Base-by-base conservation (phyloP, 2,888 invertebrate species). In the Parnassius apollo region DNA sequence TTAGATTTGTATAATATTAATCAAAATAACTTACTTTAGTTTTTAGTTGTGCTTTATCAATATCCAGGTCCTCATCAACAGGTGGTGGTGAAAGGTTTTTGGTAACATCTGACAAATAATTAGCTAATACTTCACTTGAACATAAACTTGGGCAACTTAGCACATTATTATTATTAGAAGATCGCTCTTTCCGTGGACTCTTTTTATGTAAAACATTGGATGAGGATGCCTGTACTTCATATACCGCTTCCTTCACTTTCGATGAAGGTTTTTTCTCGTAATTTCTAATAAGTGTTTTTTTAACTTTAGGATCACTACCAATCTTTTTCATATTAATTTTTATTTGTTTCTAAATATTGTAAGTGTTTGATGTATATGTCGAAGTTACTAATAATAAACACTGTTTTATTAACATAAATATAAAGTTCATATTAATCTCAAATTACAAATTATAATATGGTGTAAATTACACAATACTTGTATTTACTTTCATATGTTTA, bases 231-330 rank as follows among this genome's bases (percentile, higher is more conserved):
- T 50, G 35, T 11, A 12, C 10, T 50, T 50, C 35, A n/a, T 48
- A 18, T 10, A 10, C 50, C 12, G 76, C 66, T 10, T 72, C 70
- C 53, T 76, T 77, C 11, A 66, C 76, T 11, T 70, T 64, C 42
- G 73, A 66, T 58, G 69, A 79, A 1, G 80, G 59, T 75, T 78
- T 85, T 18, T 78, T 72, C 68, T 88, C 89, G 67, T 73, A 80
- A 67, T 90, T 85, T 64, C 91, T 76, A 10, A 90, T 71, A 2
- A 91, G 74, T 2, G 86, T 85, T 75, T 91, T 91, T 68, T 87
- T 89, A 22, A 91, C 85, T 76, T 84, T 89, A 0, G 81, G 73
- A 67, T 90, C 88, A 10, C 71, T 66, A n/a, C 77, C 74, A 62
- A 70, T 64, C 69, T 80, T 88, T 57, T 76, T 80, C 89, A 89